These are phyloP conservation scores for Zootermopsis nevadensis DNA, from an alignment of 2,888 invertebrate species.

Conservation along the genomic window DNA sequence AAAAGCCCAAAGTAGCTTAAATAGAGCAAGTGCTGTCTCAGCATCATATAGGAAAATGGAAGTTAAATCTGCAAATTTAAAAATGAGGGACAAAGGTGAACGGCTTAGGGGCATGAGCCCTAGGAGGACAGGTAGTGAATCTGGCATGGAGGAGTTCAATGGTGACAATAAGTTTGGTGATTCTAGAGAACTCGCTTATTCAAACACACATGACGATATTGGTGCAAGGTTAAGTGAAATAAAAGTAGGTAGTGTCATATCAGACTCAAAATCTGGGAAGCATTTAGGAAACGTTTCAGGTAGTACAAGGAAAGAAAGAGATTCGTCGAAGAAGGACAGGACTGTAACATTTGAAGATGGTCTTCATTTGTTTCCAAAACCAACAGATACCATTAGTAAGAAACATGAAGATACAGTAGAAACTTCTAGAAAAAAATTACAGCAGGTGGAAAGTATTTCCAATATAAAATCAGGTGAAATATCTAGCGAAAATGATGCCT, in stretches of 20 bases:
- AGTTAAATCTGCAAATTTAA: not conserved
- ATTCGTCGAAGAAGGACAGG: not conserved
- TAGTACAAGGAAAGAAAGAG: not conserved
- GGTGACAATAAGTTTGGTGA: not conserved
- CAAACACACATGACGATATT: no score
- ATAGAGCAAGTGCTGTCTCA: not conserved
- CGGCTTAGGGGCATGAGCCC: not conserved
- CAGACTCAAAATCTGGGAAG: not conserved
- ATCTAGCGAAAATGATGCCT: not conserved
- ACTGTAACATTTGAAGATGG: constrained; percentile 8
- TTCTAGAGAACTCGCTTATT: no score
- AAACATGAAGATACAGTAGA: not conserved
- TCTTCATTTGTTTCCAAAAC: not conserved
- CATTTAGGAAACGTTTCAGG: not conserved
- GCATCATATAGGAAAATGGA: not conserved
- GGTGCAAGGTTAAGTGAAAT: no score
- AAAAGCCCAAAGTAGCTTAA: not conserved
- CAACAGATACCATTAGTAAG: not conserved
- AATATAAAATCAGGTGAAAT: not conserved
- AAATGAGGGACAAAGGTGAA: not conserved
- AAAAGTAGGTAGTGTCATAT: no score
- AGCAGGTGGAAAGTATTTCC: not conserved
- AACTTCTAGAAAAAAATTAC: constrained; percentile 10
- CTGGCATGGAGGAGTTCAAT: not conserved
- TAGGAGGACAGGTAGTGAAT: not conserved